Conservation (phyloP, 2,888 invertebrate species). For the Limnephilus marmoratus region DNA sequence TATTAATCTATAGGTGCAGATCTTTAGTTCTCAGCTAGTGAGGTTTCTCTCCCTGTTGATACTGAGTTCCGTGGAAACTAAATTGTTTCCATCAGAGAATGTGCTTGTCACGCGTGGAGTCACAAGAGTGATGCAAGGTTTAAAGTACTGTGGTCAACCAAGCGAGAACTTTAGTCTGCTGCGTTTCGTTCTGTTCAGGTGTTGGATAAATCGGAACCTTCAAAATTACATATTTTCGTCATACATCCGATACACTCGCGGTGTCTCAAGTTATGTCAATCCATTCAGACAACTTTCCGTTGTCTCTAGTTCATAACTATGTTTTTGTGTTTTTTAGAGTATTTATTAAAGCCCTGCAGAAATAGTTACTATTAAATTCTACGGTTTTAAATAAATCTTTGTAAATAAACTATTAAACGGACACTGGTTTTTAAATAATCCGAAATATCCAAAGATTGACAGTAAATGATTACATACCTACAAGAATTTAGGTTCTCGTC, state of each 20-base stretch:
- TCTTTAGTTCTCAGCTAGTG: background rate
- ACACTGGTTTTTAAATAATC: background rate
- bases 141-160: conserved; percentile 51
- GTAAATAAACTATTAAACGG: background rate
- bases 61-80: background rate
- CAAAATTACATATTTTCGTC: background rate
- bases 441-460: background rate
- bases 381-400: background rate
- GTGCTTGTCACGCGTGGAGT: conserved; percentile 53
- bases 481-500: background rate
- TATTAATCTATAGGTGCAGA: background rate
- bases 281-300: too few relatives aligned
- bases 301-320: too few relatives aligned
- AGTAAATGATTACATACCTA: background rate
- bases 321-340: too few relatives aligned
- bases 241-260: background rate
- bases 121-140: conserved; percentile 38
- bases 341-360: background rate
- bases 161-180: conserved; percentile 37
- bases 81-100: conserved; percentile 26
- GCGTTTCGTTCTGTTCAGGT: conserved; percentile 19
- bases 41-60: conserved; percentile 15
- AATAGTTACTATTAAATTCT: background rate
- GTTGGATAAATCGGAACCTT: background rate
- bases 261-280: background rate